Base-by-base conservation (phyloP, 2,797 vertebrate genomes). In the Apogon hyalosoma region DNA sequence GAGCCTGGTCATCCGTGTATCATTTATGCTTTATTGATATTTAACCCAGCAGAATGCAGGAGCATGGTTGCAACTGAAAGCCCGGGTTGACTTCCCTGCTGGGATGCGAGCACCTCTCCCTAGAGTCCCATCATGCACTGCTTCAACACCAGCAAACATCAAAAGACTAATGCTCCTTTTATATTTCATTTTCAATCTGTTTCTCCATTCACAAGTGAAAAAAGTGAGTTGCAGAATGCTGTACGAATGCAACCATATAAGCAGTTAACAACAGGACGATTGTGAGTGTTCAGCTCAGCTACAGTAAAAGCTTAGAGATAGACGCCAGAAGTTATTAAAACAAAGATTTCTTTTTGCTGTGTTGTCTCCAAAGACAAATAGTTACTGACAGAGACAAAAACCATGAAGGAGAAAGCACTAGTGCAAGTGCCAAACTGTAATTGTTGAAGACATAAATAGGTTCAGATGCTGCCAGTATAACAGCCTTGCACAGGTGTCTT, bases 31-130 rank as follows among this genome's bases (percentile, higher is more conserved):
- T 57, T 45, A 73, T 28, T 86, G 83, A 80, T 82, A 71, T 85
- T 28, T 63, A 70, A 82, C 61, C 48, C 74, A 75, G 33, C 62
- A 75, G 65, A 76, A 50, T 39, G 62, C 63, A 77, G 66, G 80
- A 45, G 76, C 57, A 80, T 65, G 74, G 82, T 82, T 80, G 66
- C 21, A 18, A 73, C 69, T 75, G 73, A 82, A 83, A 63, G 68
- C 74, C 36, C 50, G 43, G 80, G 80, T 70, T 72, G 77, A 73
- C 69, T 66, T 57, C 62, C 84, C 84, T 10, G 46, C 85, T 82
- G 90, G 77, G 87, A 90, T 82, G 61, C 73, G 74, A 89, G 84
- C 40, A 1, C 56, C 51, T 85, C 75, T 91, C 90, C 85, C 82
- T 7, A 36, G 85, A 88, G 88, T 84, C 86, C 82, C 70, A 84